Evolutionary conservation across 1,140 invertebrate species (phyloP).

Genomic region (Aphis gossypii): DNA sequence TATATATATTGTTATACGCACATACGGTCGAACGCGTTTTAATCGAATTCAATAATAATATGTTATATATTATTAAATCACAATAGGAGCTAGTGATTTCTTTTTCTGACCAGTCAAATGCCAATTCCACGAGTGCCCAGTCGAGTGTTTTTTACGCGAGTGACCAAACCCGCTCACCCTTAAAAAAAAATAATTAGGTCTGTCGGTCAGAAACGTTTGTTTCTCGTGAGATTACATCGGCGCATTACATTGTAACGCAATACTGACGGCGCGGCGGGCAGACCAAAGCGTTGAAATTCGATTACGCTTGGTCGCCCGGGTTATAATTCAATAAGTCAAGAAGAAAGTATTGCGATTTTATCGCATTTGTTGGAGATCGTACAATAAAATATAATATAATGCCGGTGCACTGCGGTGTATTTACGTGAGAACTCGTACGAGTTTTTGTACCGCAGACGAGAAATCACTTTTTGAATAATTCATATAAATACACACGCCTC

Average conservation of each 20-base stretch:
- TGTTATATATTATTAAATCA: background rate
- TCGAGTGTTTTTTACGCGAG: background rate
- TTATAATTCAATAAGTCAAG: background rate
- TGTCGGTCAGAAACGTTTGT: background rate
- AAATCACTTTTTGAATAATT: slow-evolving; percentile 57
- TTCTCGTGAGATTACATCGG: background rate
- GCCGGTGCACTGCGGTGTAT: background rate
- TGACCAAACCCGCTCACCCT: background rate
- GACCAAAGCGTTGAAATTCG: background rate
- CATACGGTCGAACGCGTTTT: background rate
- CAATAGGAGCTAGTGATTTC: background rate
- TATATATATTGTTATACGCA: background rate
- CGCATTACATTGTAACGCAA: no score
- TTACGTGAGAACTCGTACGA: background rate
- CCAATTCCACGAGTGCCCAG: background rate
- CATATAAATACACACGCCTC: background rate
- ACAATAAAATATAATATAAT: background rate
- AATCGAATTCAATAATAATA: slow-evolving; percentile 1
- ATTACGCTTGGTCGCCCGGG: background rate
- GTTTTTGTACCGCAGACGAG: background rate
- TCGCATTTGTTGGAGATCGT: background rate
- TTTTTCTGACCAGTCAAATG: background rate
- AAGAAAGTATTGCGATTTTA: background rate
- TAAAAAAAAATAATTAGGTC: background rate
- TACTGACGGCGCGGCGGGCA: no score